These are phyloP conservation scores for Drosophila formosana DNA, from an alignment of 2,888 invertebrate species.

Conservation along the genomic window DNA sequence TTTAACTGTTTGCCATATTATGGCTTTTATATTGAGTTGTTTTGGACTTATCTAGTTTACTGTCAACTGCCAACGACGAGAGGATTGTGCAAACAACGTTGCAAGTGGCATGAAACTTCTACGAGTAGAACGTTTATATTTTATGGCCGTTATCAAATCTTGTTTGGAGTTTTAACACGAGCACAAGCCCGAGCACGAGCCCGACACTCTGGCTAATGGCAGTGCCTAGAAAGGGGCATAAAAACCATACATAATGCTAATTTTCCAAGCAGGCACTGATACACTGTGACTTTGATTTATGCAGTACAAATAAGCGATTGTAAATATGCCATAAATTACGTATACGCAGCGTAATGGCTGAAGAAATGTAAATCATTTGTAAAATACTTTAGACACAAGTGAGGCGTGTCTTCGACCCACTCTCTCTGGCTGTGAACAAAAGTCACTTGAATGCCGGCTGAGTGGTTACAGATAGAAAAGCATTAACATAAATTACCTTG, in stretches of 20 bases:
- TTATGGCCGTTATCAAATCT: constrained; percentile 59
- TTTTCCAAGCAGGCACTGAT: constrained; percentile 31
- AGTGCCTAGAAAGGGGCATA: constrained; percentile 10
- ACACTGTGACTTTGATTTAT: constrained; percentile 52
- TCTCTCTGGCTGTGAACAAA: constrained; percentile 20
- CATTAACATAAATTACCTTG: constrained; percentile 82
- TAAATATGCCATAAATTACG: constrained; percentile 76
- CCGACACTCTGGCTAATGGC: constrained; percentile 37
- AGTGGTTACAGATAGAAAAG: constrained; percentile 57
- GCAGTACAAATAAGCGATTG: constrained; percentile 56
- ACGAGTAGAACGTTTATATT: constrained; percentile 28
- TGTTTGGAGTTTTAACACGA: constrained; percentile 50
- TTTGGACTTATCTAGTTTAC: constrained; percentile 81
- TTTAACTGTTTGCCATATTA: constrained; percentile 78
- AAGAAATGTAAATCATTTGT: constrained; percentile 78
- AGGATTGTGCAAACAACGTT: constrained; percentile 54
- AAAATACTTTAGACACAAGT: constrained; percentile 55
- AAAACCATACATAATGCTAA: constrained; percentile 55
- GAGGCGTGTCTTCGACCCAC: constrained; percentile 5
- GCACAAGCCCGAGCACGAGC: constrained; percentile 31
- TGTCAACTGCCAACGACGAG: constrained; percentile 45
- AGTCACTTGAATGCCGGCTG: constrained; percentile 44
- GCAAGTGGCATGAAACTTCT: constrained; percentile 49
- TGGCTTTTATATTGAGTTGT: constrained; percentile 82
- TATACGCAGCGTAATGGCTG: constrained; percentile 49